Evolutionary conservation across 2,888 invertebrate species (phyloP).

Genomic region (Lacanobia wlatinum): DNA sequence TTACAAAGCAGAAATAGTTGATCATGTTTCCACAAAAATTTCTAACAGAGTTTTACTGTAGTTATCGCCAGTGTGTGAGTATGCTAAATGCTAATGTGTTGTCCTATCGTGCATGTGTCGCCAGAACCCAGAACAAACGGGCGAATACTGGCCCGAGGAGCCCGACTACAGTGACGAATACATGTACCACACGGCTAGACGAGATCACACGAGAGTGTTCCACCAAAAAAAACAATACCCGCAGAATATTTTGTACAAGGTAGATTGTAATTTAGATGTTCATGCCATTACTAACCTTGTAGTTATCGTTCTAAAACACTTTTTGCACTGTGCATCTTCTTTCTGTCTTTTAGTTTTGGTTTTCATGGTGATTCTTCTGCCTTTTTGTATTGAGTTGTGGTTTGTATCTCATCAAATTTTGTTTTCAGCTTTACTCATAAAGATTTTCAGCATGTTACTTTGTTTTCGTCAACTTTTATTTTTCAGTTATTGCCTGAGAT

Average conservation of each 20-base stretch:
- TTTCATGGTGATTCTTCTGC: slow-evolving; percentile 24
- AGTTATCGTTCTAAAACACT: slow-evolving; percentile 36
- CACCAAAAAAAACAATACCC: slow-evolving; percentile 90
- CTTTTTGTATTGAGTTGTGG: slow-evolving; percentile 3
- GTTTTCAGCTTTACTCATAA: slow-evolving; percentile 35
- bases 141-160: slow-evolving; percentile 86
- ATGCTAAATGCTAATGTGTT: slow-evolving; percentile 84
- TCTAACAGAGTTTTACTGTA: slow-evolving; percentile 52
- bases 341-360: slow-evolving; percentile 24
- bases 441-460: slow-evolving; percentile 27
- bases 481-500: slow-evolving; percentile 33
- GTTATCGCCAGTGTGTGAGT: slow-evolving; percentile 77
- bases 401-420: slow-evolving; percentile 17
- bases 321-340: slow-evolving; percentile 49
- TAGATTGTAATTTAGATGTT: slow-evolving; percentile 72
- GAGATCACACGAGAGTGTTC: slow-evolving; percentile 87
- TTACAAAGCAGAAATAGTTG: not conserved
- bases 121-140: slow-evolving; percentile 82
- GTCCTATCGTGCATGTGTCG: slow-evolving; percentile 81
- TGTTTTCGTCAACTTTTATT: slow-evolving; percentile 12
- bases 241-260: slow-evolving; percentile 89
- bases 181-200: slow-evolving; percentile 89
- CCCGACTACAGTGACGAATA: slow-evolving; percentile 89
- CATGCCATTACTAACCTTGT: slow-evolving; percentile 57
- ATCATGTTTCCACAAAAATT: slow-evolving; percentile 38